Conservation (phyloP, 2,797 vertebrate genomes). For the Xiphophorus birchmanni region DNA sequence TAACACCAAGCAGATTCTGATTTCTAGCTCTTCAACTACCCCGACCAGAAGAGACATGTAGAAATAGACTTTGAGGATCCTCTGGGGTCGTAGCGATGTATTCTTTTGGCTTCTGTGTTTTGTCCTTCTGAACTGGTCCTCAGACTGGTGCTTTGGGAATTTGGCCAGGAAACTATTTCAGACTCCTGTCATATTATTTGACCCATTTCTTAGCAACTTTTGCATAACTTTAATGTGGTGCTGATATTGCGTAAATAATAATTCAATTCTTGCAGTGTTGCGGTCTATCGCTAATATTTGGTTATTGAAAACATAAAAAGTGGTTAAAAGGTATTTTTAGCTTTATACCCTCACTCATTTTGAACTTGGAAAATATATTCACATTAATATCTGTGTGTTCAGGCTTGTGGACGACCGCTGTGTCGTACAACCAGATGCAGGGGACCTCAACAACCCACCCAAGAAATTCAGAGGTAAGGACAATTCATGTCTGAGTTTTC, state of each 20-base stretch:
- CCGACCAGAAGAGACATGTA: background rate
- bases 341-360: background rate
- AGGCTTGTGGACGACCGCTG: slow-evolving; percentile 98
- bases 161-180: background rate
- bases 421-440: slow-evolving; percentile 96
- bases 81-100: background rate
- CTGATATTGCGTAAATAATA: background rate
- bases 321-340: background rate
- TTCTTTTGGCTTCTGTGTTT: background rate
- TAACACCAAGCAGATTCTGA: background rate
- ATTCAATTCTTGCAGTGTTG: background rate
- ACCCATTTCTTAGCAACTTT: background rate
- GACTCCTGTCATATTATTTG: background rate
- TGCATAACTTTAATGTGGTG: background rate
- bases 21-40: background rate
- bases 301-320: background rate
- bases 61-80: background rate
- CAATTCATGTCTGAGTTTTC: background rate
- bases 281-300: background rate
- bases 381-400: slow-evolving; percentile 53
- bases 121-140: background rate
- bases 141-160: background rate
- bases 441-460: slow-evolving; percentile 97
- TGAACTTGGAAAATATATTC: slow-evolving; percentile 14
- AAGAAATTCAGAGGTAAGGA: slow-evolving; percentile 98